phyloP scores from a whole-genome alignment of 2,888 invertebrate species.

The Eledona agricola region DNA sequence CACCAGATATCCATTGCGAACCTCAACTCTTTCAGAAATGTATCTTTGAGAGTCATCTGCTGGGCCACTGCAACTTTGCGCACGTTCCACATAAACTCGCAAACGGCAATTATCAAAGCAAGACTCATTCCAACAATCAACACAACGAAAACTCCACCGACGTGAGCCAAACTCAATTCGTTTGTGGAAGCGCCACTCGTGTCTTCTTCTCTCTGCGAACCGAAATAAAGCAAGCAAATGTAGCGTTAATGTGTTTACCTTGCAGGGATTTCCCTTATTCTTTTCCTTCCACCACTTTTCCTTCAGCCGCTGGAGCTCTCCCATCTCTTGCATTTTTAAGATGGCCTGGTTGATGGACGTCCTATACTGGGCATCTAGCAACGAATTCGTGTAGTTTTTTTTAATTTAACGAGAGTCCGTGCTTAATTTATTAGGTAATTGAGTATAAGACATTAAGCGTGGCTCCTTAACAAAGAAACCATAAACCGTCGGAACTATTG shows the following conservation, averaged over 20 bases:
- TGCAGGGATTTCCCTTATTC: slow-evolving; percentile 69
- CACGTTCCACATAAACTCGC: slow-evolving; percentile 88
- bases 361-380: slow-evolving; percentile 81
- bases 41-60: slow-evolving; percentile 75
- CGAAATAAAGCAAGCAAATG: no score
- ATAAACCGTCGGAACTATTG: slow-evolving; percentile 53
- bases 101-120: slow-evolving; percentile 77
- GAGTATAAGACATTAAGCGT: slow-evolving; percentile 47
- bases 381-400: no score
- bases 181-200: slow-evolving; percentile 59
- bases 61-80: slow-evolving; percentile 79
- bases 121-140: slow-evolving; percentile 76
- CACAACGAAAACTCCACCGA: slow-evolving; percentile 92
- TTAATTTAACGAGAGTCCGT: slow-evolving; percentile 2
- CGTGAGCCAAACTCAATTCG: slow-evolving; percentile 82
- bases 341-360: slow-evolving; percentile 87
- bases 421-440: slow-evolving; percentile 51
- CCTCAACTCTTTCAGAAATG: slow-evolving; percentile 73
- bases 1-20: slow-evolving; percentile 79
- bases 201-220: slow-evolving; percentile 47
- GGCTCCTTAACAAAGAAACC: slow-evolving; percentile 49
- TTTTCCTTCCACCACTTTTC: slow-evolving; percentile 90
- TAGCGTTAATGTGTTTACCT: slow-evolving; percentile 53
- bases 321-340: slow-evolving; percentile 88
- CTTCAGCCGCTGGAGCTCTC: slow-evolving; percentile 81